These are phyloP conservation scores for Pelobates cultripes DNA, from an alignment of 2,797 vertebrate species.

Conservation along the genomic window DNA sequence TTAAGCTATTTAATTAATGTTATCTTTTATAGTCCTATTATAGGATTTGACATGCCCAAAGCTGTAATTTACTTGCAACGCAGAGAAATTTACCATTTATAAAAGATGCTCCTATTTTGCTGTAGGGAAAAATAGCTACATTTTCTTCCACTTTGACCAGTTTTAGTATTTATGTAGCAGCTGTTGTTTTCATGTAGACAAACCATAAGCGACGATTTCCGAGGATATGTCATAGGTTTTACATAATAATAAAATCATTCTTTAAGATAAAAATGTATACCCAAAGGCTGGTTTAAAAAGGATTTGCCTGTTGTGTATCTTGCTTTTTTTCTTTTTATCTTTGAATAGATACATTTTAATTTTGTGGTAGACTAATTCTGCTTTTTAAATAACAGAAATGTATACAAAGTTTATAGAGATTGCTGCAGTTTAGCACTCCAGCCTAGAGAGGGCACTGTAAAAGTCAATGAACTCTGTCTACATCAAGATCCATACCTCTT, in stretches of 20 bases:
- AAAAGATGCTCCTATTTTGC: background rate
- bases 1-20: constrained; percentile 29
- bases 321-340: background rate
- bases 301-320: background rate
- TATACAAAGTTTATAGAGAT: too few species aligned
- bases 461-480: too few species aligned
- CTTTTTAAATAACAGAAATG: too few species aligned
- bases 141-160: background rate
- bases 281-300: background rate
- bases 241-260: background rate
- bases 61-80: background rate
- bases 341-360: too few species aligned
- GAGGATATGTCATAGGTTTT: background rate
- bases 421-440: too few species aligned
- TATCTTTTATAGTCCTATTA: constrained; percentile 20
- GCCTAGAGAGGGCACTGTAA: too few species aligned
- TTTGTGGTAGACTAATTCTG: too few species aligned
- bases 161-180: constrained; percentile 10
- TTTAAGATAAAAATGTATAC: background rate
- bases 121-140: background rate
- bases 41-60: constrained; percentile 11
- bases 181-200: constrained; percentile 17
- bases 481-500: too few species aligned
- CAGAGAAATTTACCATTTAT: background rate
- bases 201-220: background rate